These are phyloP conservation scores for Zosterops pallidus DNA, from an alignment of 2,113 vertebrate genomes.

Conservation along the genomic window DNA sequence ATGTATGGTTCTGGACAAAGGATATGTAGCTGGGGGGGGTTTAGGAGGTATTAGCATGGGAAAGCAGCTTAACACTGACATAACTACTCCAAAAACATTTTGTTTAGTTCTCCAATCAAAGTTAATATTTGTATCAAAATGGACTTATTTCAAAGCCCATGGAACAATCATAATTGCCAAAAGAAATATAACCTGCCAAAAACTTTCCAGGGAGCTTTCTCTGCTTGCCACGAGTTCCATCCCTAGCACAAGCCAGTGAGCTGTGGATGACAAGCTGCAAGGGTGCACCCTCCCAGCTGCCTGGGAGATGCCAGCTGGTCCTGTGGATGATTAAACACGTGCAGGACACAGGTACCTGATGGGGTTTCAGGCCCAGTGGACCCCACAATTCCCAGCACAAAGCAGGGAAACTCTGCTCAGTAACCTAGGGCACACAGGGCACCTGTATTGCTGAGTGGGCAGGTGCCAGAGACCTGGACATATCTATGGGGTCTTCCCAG, in stretches of 20 bases:
- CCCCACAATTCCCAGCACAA: not conserved
- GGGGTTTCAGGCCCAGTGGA: not conserved
- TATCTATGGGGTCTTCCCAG: not conserved
- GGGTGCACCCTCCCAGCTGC: not conserved
- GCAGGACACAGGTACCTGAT: not conserved
- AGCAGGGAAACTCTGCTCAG: not conserved
- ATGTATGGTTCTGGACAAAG: not conserved
- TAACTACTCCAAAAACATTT: not conserved
- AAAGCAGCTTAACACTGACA: not conserved
- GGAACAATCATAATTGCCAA: not conserved
- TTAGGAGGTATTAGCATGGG: not conserved
- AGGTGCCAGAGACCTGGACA: not conserved
- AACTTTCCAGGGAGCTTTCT: not conserved
- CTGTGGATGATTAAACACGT: fast-evolving
- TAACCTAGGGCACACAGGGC: not conserved
- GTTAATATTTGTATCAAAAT: not conserved
- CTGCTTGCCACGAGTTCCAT: not conserved
- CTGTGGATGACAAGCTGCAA: not conserved
- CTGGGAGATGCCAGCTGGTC: not conserved
- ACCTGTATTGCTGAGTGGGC: not conserved
- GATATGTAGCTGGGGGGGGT: not conserved
- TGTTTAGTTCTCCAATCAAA: not conserved
- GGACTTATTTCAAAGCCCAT: not conserved
- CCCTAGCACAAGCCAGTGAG: fast-evolving
- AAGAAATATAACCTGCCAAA: not conserved